phyloP scores from a whole-genome alignment of 2,113 vertebrate genomes.

The Mola mola region DNA sequence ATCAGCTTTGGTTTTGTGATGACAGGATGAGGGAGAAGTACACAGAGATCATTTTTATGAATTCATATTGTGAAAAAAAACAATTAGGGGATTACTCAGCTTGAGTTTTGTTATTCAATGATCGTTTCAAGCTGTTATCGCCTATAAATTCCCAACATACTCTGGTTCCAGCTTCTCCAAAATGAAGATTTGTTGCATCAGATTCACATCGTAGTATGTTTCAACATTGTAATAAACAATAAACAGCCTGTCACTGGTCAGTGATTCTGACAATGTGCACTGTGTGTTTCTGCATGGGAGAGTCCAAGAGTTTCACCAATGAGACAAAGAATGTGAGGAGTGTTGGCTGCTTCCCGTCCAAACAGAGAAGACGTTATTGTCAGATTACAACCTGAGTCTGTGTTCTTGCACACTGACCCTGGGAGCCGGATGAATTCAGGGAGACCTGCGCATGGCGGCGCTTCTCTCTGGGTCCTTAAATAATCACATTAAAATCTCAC shows the following conservation, averaged over 20 bases:
- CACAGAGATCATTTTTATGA: too few relatives aligned
- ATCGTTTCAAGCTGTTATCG: too few relatives aligned
- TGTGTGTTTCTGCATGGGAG: neutral
- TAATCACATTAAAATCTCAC: neutral
- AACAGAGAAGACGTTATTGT: slow-evolving; percentile 37
- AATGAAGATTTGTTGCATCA: too few relatives aligned
- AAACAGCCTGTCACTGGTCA: too few relatives aligned
- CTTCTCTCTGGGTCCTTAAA: neutral
- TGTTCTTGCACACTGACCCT: slow-evolving; percentile 16
- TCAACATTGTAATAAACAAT: neutral
- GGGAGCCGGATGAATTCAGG: slow-evolving; percentile 9
- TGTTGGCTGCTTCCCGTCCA: slow-evolving; percentile 20
- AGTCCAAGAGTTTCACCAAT: slow-evolving; percentile 38
- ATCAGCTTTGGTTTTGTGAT: too few relatives aligned
- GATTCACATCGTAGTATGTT: too few relatives aligned
- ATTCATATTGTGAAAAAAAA: too few relatives aligned
- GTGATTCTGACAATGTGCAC: neutral
- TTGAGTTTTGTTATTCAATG: too few relatives aligned
- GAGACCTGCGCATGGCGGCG: neutral
- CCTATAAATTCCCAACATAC: too few relatives aligned
- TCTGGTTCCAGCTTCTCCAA: too few relatives aligned
- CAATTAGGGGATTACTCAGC: too few relatives aligned
- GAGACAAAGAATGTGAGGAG: slow-evolving; percentile 47
- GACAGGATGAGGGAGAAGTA: too few relatives aligned
- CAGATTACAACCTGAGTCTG: slow-evolving; percentile 19